Evolutionary conservation across 2,797 vertebrate species (phyloP), one percentile per base, ranked within the genome.

Genomic region (Moxostoma hubbsi): DNA sequence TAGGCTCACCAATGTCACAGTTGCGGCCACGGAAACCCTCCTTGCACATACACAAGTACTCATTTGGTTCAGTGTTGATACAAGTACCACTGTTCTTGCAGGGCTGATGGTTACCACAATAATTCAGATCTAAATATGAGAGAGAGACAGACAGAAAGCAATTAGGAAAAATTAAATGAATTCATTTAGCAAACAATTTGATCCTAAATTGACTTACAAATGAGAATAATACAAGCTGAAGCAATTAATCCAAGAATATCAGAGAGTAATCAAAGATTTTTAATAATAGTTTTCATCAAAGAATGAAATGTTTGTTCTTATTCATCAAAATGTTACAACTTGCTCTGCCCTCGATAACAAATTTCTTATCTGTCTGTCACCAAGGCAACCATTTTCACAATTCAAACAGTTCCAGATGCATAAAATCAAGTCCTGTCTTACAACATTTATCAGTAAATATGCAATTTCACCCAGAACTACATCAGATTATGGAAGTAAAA

Each of bases 21-120:
- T 87, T 92, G 59, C 92, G 90, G 12, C 95, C 95, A 2, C 76
- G 87, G 81, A 94, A 95, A 2, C 94, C 94, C 4, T 94, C 93
- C 50, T 87, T 91, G 85, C 95, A 96, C 63, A 94, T 91, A 55
- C 95, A 96, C 85, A 93, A 88, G 83, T 94, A 96, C 86, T 94
- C 93, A 0, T 95, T 90, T 0, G 95, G 94, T 82, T 95, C 94
- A 0, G 93, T 93, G 91, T 95, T 95, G 75, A 87, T 90, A 82
- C 94, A 96, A 2, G 94, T 94, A 6, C 94, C 94, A 0, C 89
- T 75, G 0, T 96, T 95, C 86, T 86, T 91, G 76, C 95, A 96
- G 2, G 94, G 95, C 55, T 86, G 92, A 84, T 95, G 95, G 50
- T 92, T 95, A 13, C 95, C 94, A 66, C 95, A 96, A 82, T 93